Conservation (phyloP, 2,113 vertebrate genomes). For the Phaethon lepturus region DNA sequence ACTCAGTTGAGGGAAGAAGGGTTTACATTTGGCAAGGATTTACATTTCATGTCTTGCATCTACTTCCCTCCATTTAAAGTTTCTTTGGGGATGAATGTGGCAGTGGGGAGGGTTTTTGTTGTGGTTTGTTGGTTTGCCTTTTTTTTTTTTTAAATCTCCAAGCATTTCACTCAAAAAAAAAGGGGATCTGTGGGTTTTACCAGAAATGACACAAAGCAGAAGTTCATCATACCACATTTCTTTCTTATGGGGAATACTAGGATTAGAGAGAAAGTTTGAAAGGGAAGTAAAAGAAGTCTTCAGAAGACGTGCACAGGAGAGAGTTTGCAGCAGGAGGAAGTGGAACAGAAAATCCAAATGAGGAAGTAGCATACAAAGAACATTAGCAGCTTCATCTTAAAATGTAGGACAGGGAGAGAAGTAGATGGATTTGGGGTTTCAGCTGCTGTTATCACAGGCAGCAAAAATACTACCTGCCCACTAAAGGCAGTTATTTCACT, state of each 20-base stretch:
- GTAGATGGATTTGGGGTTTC: not conserved
- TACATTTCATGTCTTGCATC: not conserved
- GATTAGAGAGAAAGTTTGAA: not conserved
- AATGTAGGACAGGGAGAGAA: not conserved
- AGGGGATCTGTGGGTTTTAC: not conserved
- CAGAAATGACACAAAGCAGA: not conserved
- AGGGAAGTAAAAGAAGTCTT: not conserved
- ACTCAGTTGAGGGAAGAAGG: not conserved
- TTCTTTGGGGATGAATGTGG: not conserved
- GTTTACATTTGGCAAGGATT: conserved; percentile 9
- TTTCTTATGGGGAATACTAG: not conserved
- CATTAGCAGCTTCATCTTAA: not conserved
- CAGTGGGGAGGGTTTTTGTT: not conserved
- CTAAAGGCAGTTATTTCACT: not conserved
- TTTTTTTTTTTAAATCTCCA: not conserved
- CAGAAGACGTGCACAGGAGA: not conserved
- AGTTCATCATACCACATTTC: not conserved
- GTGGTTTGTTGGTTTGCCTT: not conserved
- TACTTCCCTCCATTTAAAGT: not conserved
- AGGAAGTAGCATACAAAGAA: not conserved
- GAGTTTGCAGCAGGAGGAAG: not conserved
- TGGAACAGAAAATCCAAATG: conserved; percentile 23
- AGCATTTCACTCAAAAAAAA: not conserved
- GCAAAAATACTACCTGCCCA: not conserved
- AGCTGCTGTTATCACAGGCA: not conserved